Conservation (phyloP, 2,113 vertebrate genomes). For the Salvelinus fontinalis region DNA sequence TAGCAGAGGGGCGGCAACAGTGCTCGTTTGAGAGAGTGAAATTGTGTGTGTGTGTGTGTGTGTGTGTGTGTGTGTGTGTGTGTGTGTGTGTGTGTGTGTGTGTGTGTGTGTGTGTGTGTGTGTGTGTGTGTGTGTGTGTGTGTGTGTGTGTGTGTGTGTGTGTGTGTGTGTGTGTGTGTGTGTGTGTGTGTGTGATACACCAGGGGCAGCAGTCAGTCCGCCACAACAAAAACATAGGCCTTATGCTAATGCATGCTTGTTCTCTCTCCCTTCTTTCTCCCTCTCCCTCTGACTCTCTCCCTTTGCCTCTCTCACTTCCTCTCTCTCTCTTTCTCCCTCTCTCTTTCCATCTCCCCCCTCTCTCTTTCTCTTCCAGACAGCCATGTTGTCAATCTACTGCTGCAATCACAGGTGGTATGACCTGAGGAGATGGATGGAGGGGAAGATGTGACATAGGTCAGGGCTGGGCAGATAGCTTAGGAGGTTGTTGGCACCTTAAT, state of each 20-base stretch:
- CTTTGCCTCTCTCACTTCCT: too few relatives aligned
- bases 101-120: neutral
- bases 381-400: too few relatives aligned
- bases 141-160: conserved; percentile 8
- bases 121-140: neutral
- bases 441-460: too few relatives aligned
- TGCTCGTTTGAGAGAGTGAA: neutral
- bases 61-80: neutral
- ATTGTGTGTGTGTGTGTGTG: neutral
- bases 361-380: too few relatives aligned
- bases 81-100: neutral
- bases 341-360: too few relatives aligned
- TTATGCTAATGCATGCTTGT: neutral
- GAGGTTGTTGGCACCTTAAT: too few relatives aligned
- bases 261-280: too few relatives aligned
- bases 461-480: too few relatives aligned
- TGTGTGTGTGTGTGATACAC: neutral
- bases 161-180: neutral
- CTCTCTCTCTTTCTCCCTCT: too few relatives aligned
- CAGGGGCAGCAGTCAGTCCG: neutral
- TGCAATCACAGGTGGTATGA: too few relatives aligned
- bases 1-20: neutral
- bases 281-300: too few relatives aligned
- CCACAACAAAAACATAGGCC: neutral
- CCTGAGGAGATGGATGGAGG: too few relatives aligned